Evolutionary conservation across 2,888 invertebrate species (phyloP).

Genomic region (Zygogramma bicolorata): DNA sequence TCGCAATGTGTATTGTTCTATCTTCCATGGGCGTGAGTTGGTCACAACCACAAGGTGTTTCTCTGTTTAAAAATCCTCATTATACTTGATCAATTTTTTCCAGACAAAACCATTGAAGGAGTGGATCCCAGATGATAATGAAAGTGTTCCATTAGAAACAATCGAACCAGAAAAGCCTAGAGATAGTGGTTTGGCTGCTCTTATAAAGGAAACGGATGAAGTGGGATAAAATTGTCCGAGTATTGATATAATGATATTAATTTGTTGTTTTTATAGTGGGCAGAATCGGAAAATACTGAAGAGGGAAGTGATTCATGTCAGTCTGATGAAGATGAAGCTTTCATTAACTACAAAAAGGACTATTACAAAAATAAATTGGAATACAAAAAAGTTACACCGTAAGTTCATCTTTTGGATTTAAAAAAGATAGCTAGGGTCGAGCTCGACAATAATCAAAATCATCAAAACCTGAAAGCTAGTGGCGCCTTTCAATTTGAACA

Average conservation of each 20-base stretch:
- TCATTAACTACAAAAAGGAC: slow-evolving; percentile 85
- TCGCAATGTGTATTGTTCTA: not conserved
- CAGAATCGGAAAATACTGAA: slow-evolving; percentile 48
- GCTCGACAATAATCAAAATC: too few species aligned
- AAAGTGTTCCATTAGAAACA: slow-evolving; percentile 65
- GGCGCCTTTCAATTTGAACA: too few species aligned
- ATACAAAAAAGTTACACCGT: slow-evolving; percentile 83
- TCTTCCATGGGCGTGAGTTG: not conserved
- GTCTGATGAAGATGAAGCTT: slow-evolving; percentile 70
- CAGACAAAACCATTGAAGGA: not conserved
- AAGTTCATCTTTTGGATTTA: slow-evolving; percentile 64
- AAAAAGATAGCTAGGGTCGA: not conserved
- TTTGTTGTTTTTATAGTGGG: slow-evolving; percentile 25
- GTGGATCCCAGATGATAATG: slow-evolving; percentile 64
- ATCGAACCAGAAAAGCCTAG: slow-evolving; percentile 61
- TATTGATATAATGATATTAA: not conserved
- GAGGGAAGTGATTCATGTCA: slow-evolving; percentile 63
- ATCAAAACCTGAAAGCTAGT: too few species aligned
- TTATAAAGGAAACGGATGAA: slow-evolving; percentile 75
- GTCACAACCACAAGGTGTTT: too few species aligned
- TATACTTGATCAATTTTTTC: too few species aligned
- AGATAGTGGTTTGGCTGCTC: slow-evolving; percentile 70
- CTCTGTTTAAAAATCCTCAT: too few species aligned
- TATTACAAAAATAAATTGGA: slow-evolving; percentile 94
- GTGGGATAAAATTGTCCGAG: not conserved